Evolutionary conservation across 2,888 invertebrate species (phyloP).

Genomic region (Chaetogeoica ovagalla): DNA sequence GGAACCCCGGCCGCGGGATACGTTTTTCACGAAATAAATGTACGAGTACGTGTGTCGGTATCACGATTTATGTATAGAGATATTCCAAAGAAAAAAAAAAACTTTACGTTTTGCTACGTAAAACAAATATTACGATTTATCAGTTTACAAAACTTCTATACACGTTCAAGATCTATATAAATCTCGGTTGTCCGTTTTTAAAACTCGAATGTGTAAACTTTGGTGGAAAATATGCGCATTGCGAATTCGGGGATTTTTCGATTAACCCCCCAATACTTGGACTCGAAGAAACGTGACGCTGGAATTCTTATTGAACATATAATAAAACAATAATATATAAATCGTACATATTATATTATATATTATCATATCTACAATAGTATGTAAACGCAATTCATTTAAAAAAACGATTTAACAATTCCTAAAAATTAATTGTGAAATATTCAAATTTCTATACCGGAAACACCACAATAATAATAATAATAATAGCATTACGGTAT

Average conservation of each 20-base stretch:
- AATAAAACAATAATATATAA: neutral
- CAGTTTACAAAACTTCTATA: neutral
- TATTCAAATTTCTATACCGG: too few relatives aligned
- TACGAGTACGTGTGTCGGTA: neutral
- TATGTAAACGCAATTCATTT: too few relatives aligned
- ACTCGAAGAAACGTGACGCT: neutral
- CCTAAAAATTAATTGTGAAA: too few relatives aligned
- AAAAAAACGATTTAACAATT: too few relatives aligned
- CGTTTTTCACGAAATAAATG: neutral
- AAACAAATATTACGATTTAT: slow-evolving; percentile 9
- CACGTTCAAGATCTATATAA: slow-evolving; percentile 4
- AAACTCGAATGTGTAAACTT: neutral
- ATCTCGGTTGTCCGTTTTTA: neutral
- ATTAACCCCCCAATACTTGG: neutral
- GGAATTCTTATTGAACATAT: neutral
- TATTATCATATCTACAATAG: too few relatives aligned
- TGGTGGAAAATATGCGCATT: neutral
- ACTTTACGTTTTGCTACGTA: neutral
- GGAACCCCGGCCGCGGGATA: neutral
- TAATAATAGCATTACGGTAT: too few relatives aligned
- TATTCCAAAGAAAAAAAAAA: neutral
- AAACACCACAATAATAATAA: too few relatives aligned
- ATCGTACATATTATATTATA: too few relatives aligned
- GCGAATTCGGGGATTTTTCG: neutral
- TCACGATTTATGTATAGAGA: neutral